Conservation (phyloP, 2,888 invertebrate species). For the Synergus laeviventris region DNA sequence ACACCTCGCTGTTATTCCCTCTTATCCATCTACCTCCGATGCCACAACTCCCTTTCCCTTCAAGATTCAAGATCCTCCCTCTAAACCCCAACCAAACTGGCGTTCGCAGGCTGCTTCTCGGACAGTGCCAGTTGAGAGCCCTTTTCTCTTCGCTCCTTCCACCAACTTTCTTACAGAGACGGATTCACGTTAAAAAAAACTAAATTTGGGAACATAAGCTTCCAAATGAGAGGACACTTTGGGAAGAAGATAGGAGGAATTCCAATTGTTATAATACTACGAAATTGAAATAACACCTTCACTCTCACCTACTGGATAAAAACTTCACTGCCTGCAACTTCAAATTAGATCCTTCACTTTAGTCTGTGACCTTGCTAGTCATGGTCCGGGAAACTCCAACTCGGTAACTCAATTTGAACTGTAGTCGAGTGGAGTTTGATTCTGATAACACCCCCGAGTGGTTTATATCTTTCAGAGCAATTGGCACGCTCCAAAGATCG, state of each 20-base stretch:
- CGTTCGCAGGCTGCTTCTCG: neutral
- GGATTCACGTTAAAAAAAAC: slow-evolving; percentile 14
- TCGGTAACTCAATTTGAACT: neutral
- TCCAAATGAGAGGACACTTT: too few species aligned
- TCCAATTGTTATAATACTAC: neutral
- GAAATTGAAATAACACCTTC: slow-evolving; percentile 9
- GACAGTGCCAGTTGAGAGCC: slow-evolving; percentile 30
- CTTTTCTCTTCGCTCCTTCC: slow-evolving; percentile 4
- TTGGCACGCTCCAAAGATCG: slow-evolving; percentile 49
- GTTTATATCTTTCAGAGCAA: neutral
- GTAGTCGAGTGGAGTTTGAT: neutral
- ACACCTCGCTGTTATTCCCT: slow-evolving; percentile 66
- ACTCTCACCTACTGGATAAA: slow-evolving; percentile 19
- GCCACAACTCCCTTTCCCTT: slow-evolving; percentile 45
- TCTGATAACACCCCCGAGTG: neutral
- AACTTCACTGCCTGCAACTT: slow-evolving; percentile 18
- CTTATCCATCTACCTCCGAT: slow-evolving; percentile 61
- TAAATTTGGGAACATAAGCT: neutral
- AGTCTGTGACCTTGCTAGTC: neutral
- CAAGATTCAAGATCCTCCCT: neutral
- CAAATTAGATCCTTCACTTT: neutral
- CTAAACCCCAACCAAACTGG: slow-evolving; percentile 9
- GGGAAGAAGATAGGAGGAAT: neutral
- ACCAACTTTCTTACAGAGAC: slow-evolving; percentile 4
- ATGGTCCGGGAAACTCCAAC: neutral